Conservation (phyloP, 2,797 vertebrate genomes). For the Spinus pinus region DNA sequence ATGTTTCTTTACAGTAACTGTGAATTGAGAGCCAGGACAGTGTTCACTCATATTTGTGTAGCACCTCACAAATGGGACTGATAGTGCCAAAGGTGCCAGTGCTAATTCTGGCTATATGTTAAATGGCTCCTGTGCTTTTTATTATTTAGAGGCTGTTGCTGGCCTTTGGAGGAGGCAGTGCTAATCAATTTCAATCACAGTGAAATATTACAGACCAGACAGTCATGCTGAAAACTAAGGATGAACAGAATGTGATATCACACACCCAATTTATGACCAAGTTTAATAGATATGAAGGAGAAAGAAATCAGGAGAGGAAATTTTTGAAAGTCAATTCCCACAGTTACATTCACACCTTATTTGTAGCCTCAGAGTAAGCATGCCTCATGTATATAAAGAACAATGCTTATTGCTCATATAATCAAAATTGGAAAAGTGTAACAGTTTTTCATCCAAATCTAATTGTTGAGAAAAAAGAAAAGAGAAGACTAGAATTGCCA, state of each 20-base stretch:
- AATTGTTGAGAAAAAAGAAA: neutral
- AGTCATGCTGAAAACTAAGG: neutral
- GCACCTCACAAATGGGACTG: neutral
- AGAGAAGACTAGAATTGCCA: neutral
- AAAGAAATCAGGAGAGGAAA: neutral
- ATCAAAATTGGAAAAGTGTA: neutral
- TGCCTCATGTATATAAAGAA: neutral
- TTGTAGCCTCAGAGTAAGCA: neutral
- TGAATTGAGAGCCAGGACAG: neutral
- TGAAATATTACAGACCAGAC: neutral
- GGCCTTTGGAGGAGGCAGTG: neutral
- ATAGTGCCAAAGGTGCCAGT: neutral
- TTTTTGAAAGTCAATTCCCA: neutral
- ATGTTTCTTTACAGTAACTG: neutral
- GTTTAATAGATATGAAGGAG: neutral
- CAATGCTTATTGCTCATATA: neutral
- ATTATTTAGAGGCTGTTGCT: neutral
- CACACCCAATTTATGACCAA: neutral
- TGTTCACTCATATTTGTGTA: neutral
- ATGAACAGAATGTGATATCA: neutral
- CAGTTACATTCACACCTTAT: neutral
- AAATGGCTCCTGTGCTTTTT: neutral
- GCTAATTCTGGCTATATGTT: neutral
- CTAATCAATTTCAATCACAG: neutral
- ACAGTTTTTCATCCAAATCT: neutral